Evolutionary conservation across 35 echinoderm and acorn worm genomes (phyloP), one percentile per base, ranked within the genome.

Genomic region (Eucidaris tribuloides): DNA sequence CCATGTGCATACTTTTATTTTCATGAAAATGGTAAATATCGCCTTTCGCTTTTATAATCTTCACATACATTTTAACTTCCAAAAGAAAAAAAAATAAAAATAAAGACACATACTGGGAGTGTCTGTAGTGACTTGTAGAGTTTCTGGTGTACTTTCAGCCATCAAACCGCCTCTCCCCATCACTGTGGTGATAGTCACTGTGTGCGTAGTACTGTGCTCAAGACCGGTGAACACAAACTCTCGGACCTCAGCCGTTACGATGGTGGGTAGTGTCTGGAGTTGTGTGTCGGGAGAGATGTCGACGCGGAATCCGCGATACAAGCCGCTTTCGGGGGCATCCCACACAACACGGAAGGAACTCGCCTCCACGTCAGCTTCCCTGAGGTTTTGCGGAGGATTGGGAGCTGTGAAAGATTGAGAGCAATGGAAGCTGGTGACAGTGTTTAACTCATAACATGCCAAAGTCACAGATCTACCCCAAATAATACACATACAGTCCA

Each of bases 291-390:
- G 68, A 14, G 14, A 17, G 20, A 74, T 74, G 38, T 74, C 13
- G 2, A 74, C 68, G 9, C 25, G 43, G 39, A 84, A 84, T 27
- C 62, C 45, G 4, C 65, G 38, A 19, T 84, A 71, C 42, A 84
- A 44, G 37, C 63, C 82, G 2, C 28, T 55, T 42, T n/a, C 40
- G 24, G 85, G 85, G 0, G 60, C 24, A 38, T 87, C 76, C 85
- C 85, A 87, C 17, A 28, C 36, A 14, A 87, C 54, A 18, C 41
- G 34, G 30, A 87, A 31, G 3, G 85, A 22, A 42, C 49, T 80
- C 27, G 44, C 25, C 1, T 37, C 81, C n/a, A 42, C 22, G 6
- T 79, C 76, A 6, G 11, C 3, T 19, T 48, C 42, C 3, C 35
- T 18, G 1, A 65, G 37, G 40, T 81, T 81, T 38, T 7, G 5